Conservation (phyloP, 2,888 invertebrate species). For the Endomychus coccineus region DNA sequence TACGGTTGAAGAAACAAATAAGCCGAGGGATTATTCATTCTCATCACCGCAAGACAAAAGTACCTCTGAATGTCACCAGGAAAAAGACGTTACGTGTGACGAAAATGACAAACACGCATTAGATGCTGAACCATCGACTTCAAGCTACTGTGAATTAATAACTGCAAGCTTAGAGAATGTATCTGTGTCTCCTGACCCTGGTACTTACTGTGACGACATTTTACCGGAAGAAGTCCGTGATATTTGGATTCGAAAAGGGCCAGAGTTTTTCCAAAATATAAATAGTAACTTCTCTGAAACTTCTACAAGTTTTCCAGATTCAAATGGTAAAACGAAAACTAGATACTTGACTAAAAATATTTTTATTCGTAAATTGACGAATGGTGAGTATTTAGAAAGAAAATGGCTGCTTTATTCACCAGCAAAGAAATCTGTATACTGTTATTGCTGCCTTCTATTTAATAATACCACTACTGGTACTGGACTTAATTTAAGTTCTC, state of each 20-base stretch:
- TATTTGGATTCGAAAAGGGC: constrained; percentile 19
- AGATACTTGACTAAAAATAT: no score
- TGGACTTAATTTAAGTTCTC: no score
- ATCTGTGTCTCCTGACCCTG: no score
- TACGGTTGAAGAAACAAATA: constrained; percentile 6
- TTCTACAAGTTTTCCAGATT: no score
- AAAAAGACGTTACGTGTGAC: constrained; percentile 5
- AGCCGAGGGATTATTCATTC: constrained; percentile 8
- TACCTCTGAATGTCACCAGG: constrained; percentile 10
- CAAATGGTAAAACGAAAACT: no score
- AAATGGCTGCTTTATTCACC: no score
- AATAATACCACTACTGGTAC: constrained; percentile 5
- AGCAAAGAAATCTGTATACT: no score
- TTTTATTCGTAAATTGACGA: constrained; percentile 19
- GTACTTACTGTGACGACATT: constrained; percentile 15
- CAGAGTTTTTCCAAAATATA: constrained; percentile 20
- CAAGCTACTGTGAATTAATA: background rate
- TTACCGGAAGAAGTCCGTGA: constrained; percentile 19
- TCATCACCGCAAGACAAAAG: constrained; percentile 11
- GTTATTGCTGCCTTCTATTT: constrained; percentile 21
- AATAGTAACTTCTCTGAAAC: no score
- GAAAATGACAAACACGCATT: no score
- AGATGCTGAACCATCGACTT: no score
- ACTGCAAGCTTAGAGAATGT: constrained; percentile 2
- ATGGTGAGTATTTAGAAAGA: no score